Conservation (phyloP, 2,888 invertebrate species). For the Cephus rjabovi region DNA sequence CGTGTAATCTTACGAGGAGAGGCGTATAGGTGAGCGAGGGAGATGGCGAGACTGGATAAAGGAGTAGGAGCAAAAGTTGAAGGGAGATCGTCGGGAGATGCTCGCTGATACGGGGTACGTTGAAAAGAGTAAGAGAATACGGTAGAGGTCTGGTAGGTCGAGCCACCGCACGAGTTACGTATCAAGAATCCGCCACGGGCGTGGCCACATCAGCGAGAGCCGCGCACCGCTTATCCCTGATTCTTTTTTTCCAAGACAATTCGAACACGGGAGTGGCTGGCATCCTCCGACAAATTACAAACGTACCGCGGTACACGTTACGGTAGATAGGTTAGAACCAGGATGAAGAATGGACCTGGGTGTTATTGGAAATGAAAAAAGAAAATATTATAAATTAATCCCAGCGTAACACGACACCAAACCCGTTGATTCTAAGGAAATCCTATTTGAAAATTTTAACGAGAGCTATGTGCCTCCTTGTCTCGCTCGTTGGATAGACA, state of each 20-base stretch:
- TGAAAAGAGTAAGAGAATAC: conserved; percentile 47
- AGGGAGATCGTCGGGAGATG: neutral
- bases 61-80: conserved; percentile 32
- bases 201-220: conserved; percentile 62
- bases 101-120: conserved; percentile 12
- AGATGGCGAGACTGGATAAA: conserved; percentile 23
- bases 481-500: neutral
- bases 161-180: conserved; percentile 67
- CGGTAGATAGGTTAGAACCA: neutral
- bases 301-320: neutral
- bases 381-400: neutral
- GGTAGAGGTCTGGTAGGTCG: conserved; percentile 61
- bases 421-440: neutral
- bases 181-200: conserved; percentile 67
- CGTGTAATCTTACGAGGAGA: conserved; percentile 54
- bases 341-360: neutral
- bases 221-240: conserved; percentile 49
- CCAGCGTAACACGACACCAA: neutral
- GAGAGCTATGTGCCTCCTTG: neutral
- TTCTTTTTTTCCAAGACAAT: conserved; percentile 32
- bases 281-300: neutral
- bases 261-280: conserved; percentile 12
- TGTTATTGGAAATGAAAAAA: neutral
- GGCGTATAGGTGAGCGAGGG: conserved; percentile 10
- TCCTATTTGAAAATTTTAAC: neutral